These are phyloP conservation scores for Nylanderia fulva DNA, from an alignment of 1,140 invertebrate genomes.

Conservation along the genomic window DNA sequence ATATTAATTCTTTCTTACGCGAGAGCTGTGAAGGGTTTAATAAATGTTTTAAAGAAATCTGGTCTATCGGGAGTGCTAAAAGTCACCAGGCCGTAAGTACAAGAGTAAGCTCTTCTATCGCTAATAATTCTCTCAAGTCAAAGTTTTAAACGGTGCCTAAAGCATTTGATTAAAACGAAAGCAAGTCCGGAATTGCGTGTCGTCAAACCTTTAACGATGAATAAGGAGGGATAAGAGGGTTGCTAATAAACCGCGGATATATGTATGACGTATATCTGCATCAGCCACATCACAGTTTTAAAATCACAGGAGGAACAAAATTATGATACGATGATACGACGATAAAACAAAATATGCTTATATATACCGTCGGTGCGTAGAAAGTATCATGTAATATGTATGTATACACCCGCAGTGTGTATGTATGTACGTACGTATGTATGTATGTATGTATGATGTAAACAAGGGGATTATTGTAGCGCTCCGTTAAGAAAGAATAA, in stretches of 20 bases:
- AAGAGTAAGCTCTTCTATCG: constrained; percentile 66
- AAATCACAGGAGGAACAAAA: constrained; percentile 68
- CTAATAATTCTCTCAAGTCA: constrained; percentile 67
- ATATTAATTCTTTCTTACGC: constrained; percentile 21
- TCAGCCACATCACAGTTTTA: constrained; percentile 39
- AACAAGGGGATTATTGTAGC: constrained; percentile 68
- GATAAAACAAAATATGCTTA: constrained; percentile 69
- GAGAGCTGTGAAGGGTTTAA: constrained; percentile 50
- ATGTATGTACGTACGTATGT: constrained; percentile 54
- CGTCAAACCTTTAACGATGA: constrained; percentile 60
- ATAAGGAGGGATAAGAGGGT: constrained; percentile 10
- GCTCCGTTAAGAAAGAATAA: constrained; percentile 67
- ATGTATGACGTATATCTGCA: not conserved
- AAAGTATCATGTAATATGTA: constrained; percentile 68
- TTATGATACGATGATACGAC: constrained; percentile 67
- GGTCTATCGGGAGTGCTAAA: constrained; percentile 51
- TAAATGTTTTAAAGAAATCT: constrained; percentile 35
- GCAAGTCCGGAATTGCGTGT: constrained; percentile 77
- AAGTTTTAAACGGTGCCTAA: constrained; percentile 73
- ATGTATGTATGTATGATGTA: constrained; percentile 63
- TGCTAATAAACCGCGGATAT: constrained; percentile 31
- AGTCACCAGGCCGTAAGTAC: constrained; percentile 59
- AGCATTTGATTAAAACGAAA: constrained; percentile 66
- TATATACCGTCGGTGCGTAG: constrained; percentile 71
- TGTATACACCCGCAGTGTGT: constrained; percentile 47